Evolutionary conservation across 2,797 vertebrate species (phyloP).

Genomic region (Argentina silus): DNA sequence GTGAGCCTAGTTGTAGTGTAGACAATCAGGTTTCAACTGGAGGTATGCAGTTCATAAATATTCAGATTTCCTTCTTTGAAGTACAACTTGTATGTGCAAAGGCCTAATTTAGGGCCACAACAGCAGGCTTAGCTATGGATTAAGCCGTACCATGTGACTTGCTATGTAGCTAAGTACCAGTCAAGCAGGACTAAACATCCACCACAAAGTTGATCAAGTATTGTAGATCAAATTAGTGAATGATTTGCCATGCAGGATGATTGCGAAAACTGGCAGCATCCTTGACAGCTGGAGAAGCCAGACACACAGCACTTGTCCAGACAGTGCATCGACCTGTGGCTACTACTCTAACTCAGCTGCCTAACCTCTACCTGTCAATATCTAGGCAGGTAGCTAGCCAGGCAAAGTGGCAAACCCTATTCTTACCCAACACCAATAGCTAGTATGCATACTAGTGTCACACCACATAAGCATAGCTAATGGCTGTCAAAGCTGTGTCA

Average conservation of each 20-base stretch:
- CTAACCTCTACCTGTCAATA: neutral
- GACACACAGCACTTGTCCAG: neutral
- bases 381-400: neutral
- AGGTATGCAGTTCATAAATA: neutral
- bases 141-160: slow-evolving; percentile 4
- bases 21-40: neutral
- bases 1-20: neutral
- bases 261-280: neutral
- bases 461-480: too few relatives aligned
- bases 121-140: slow-evolving; percentile 3
- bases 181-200: neutral
- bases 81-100: neutral
- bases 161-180: neutral
- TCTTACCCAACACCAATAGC: too few relatives aligned
- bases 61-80: neutral
- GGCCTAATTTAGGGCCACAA: neutral
- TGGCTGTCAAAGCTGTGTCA: too few relatives aligned
- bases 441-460: too few relatives aligned
- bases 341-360: neutral
- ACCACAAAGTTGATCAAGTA: neutral
- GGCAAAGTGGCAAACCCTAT: neutral
- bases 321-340: neutral
- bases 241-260: neutral
- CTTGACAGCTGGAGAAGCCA: neutral
- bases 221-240: neutral